These are phyloP conservation scores for Rotaria magnacalcarata DNA, from an alignment of 2,888 invertebrate species.

Conservation along the genomic window DNA sequence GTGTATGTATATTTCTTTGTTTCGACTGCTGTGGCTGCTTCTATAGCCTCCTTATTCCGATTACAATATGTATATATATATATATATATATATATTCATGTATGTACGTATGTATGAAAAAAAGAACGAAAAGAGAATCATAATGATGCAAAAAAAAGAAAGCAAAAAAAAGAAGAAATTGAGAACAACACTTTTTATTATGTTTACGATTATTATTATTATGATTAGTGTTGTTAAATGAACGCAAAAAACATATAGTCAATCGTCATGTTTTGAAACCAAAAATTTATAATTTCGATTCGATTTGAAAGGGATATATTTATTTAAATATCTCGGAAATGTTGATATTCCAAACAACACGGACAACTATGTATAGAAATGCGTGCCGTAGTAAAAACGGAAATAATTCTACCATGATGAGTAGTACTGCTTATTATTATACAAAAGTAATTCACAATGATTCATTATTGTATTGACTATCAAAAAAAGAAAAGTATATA, in stretches of 20 bases:
- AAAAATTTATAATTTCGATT: neutral
- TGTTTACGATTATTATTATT: neutral
- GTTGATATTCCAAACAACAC: too few relatives aligned
- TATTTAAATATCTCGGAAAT: too few relatives aligned
- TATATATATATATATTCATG: neutral
- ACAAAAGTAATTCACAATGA: too few relatives aligned
- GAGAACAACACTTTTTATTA: neutral
- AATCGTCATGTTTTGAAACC: neutral
- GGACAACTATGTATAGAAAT: too few relatives aligned
- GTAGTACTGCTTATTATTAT: too few relatives aligned
- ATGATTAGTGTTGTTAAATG: neutral
- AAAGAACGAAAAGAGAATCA: neutral
- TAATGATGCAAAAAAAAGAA: neutral
- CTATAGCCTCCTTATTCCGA: conserved; percentile 10
- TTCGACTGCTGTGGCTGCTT: neutral
- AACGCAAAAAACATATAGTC: neutral
- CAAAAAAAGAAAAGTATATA: too few relatives aligned
- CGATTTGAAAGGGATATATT: too few relatives aligned
- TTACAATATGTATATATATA: conserved; percentile 10
- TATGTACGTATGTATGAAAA: conserved; percentile 8
- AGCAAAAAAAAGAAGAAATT: conserved; percentile 18
- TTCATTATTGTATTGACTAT: too few relatives aligned
- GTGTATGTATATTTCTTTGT: neutral
- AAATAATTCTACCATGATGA: too few relatives aligned
- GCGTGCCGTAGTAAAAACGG: too few relatives aligned